Base-by-base conservation (phyloP, 2,113 vertebrate species). In the Sorex fumeus region DNA sequence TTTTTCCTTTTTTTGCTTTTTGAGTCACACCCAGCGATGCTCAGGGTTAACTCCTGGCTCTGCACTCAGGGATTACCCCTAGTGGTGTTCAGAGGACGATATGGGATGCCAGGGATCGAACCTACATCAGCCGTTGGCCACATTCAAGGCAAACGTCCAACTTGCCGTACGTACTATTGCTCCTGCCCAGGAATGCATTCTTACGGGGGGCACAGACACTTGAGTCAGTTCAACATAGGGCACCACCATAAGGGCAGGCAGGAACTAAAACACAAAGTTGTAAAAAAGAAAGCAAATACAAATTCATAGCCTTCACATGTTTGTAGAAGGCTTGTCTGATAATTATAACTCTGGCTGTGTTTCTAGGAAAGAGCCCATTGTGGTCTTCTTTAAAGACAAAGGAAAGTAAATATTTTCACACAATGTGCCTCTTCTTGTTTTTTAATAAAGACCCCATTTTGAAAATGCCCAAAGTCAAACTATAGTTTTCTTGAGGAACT, bases 381-480 rank as follows among this genome's bases (percentile, higher is more conserved):
- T 40, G 77, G 28, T 34, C 45, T 71, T 84, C 47, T 87, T 87
- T 69, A 62, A 75, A 43, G 70, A 82, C 8, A 80, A 53, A 47
- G 18, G 19, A 60, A 60, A 60, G 23, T 11, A 57, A 36, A 4
- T 60, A 50, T 2, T 87, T 15, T 50, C 76, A 70, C 11, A 60
- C 18, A 84, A 50, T 34, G 34, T 50, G 30, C 36, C 76, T 85
- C 64, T n/a, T 89, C 30, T 27, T 86, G 64, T 32, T 43, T 87
- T 93, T 81, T 78, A 66, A 84, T 83, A 47, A 34, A 85, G 91
- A 57, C 21, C 25, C 36, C 57, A 84, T 78, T 74, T 85, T 67
- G 62, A 30, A 87, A 87, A 16, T 62, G 40, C 27, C 23, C 4
- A 15, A 66, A 83, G 45, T 90, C 64, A 84, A 92, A 75, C 84